A percentile compares a stretch with the other conserved stretches of the same genome.
Evolutionary conservation across 53 echinoderm and acorn worm genomes (phyloP).

Genomic region (Echinometra lucunter): DNA sequence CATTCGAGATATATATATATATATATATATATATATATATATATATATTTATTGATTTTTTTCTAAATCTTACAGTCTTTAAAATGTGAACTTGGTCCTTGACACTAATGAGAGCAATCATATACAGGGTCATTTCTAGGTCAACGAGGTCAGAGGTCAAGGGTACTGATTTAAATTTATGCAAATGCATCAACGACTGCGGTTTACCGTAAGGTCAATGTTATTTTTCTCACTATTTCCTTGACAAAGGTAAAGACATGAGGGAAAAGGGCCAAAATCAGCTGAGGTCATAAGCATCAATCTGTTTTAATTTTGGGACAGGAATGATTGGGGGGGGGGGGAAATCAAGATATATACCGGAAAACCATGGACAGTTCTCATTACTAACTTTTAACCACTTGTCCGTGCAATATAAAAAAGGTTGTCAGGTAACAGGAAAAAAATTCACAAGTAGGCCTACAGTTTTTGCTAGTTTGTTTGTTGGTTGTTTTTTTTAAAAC

Average conservation of each 20-base stretch:
- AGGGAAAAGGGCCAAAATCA: neutral
- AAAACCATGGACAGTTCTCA: neutral
- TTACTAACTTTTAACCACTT: neutral
- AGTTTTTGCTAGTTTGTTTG: no score
- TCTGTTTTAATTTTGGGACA: neutral
- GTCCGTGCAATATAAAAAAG: neutral
- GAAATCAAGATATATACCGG: neutral
- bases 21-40: no score
- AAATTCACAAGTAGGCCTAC: no score
- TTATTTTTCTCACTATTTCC: constrained; percentile 7
- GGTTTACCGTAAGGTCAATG: constrained; percentile 41
- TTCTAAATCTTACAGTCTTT: neutral
- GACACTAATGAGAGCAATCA: constrained; percentile 4
- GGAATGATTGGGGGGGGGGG: neutral
- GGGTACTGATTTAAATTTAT: constrained; percentile 22
- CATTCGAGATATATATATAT: no score
- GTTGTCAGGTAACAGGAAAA: no score
- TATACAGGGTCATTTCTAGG: neutral
- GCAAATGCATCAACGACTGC: constrained; percentile 38
- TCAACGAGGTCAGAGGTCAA: constrained; percentile 44
- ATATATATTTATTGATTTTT: no score
- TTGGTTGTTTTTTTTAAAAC: no score
- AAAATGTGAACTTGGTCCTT: neutral
- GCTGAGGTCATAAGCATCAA: neutral
- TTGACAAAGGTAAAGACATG: constrained; percentile 15